These are phyloP conservation scores for Platichthys flesus DNA, from an alignment of 2,113 vertebrate genomes.

Conservation along the genomic window DNA sequence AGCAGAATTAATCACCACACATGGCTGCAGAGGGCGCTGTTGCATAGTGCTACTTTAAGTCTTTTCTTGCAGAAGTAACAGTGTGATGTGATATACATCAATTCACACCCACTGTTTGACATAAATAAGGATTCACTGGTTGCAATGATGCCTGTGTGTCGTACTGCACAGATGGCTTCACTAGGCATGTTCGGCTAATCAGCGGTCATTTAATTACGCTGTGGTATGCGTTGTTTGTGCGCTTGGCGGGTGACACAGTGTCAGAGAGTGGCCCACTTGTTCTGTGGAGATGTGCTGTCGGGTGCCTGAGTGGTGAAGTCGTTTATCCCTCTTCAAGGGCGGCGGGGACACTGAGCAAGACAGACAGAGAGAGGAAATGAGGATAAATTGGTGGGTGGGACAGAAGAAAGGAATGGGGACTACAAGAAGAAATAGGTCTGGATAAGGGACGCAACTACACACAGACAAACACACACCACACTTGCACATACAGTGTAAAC, in stretches of 20 bases:
- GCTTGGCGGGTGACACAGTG: conserved; percentile 2
- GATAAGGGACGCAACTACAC: conserved; percentile 16
- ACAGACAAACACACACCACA: conserved; percentile 1
- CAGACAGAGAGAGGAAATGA: conserved; percentile 49
- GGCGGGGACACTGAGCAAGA: conserved; percentile 36
- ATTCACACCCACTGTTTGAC: background rate
- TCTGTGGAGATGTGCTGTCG: conserved; percentile 35
- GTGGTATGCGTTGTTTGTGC: background rate
- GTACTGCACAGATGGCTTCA: conserved; percentile 5
- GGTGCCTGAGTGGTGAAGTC: conserved; percentile 44
- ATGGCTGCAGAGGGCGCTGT: background rate
- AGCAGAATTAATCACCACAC: background rate
- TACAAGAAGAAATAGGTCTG: conserved; percentile 28
- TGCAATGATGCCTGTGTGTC: conserved; percentile 2
- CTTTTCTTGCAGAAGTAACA: background rate
- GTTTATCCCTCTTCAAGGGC: conserved; percentile 65
- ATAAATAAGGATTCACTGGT: background rate
- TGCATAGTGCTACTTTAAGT: background rate
- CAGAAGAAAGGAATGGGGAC: conserved; percentile 39
- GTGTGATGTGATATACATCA: background rate
- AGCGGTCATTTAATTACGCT: conserved; percentile 9
- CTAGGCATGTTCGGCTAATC: background rate
- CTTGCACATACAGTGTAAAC: background rate
- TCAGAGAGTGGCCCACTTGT: conserved; percentile 44
- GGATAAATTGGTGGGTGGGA: conserved; percentile 63